Base-by-base conservation (phyloP, 2,113 vertebrate species). In the Manacus vitellinus region DNA sequence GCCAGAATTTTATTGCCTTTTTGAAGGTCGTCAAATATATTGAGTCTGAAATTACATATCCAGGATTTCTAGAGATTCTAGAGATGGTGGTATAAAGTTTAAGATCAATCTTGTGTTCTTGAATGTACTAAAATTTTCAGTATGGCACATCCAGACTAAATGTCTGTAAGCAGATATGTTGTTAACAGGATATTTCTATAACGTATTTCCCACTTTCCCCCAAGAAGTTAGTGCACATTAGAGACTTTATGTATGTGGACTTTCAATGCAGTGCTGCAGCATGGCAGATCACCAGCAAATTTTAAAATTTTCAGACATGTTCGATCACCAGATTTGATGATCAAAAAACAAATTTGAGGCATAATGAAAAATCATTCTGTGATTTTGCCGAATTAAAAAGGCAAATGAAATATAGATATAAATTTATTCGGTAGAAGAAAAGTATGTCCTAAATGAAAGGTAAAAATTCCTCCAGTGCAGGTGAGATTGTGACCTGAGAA, bases 161-260 rank as follows among this genome's bases (percentile, higher is more conserved):
- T 30, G 27, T 59, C 3, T 1, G 22, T 44, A 76, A 68, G 10
- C 25, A 93, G 14, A 16, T 33, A 62, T 3, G 2, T 24, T 70
- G 24, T 63, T 79, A 81, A 63, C n/a, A 78, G 31, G 62, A 17
- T 49, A 63, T 66, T 84, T 71, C 46, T 70, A 3, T 49, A 68
- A 15, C 1, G 54, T 51, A 59, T 59, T 31, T 25, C 7, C 7
- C 11, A 2, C 0, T 8, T 17, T 54, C 8, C 9, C 3, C 4
- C 7, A 37, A 8, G 5, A 12, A 70, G 3, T 43, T 70, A 63
- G 11, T 39, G 18, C 10, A 22, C 81, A 12, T 71, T 72, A 59
- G 17, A 85, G 15, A 70, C 39, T 49, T 23, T 43, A 46, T 30
- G 2, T 43, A 51, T 27, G 14, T 39, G 10, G 35, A 28, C 23